Evolutionary conservation across 2,888 invertebrate genomes (phyloP).

Genomic region (Watsonalla binaria): DNA sequence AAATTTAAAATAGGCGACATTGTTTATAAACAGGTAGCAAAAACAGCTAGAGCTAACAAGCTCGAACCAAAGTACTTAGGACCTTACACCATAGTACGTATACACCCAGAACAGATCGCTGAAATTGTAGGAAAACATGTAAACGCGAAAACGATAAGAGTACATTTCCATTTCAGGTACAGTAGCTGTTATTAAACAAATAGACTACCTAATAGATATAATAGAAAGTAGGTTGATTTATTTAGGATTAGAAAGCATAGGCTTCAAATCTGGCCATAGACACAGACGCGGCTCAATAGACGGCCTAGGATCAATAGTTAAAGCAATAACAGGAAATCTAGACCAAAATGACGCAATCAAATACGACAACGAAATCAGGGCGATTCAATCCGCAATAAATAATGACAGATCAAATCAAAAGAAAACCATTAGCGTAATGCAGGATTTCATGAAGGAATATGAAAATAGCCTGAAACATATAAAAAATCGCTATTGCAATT

Average conservation of each 20-base stretch:
- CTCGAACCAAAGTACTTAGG: conserved; percentile 13
- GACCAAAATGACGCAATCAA: conserved; percentile 13
- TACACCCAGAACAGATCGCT: conserved; percentile 14
- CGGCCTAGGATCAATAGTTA: conserved; percentile 11
- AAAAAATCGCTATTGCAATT: conserved; percentile 4
- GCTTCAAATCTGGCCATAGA: no score
- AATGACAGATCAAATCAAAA: conserved; percentile 3
- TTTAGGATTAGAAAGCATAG: no score
- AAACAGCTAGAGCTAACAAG: conserved; percentile 15
- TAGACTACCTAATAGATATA: no score
- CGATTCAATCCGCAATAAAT: conserved; percentile 1
- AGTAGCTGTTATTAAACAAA: no score
- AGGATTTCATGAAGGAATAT: conserved; percentile 3
- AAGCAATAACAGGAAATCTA: conserved; percentile 15
- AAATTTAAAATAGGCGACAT: conserved; percentile 1
- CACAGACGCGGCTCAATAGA: no score
- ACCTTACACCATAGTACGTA: conserved; percentile 11
- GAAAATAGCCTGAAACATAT: conserved; percentile 2
- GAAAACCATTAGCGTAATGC: background rate
- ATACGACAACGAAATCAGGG: conserved; percentile 9
- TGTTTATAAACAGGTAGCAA: conserved; percentile 17
- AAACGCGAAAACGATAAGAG: conserved; percentile 15
- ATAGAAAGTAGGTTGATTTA: no score
- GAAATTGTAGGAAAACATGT: conserved; percentile 19
- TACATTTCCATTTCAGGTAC: conserved; percentile 15